A percentile compares a stretch with the other conserved stretches of the same genome.
These are phyloP conservation scores for Anguilla japonica DNA, from an alignment of 2,113 vertebrate species.

Conservation along the genomic window DNA sequence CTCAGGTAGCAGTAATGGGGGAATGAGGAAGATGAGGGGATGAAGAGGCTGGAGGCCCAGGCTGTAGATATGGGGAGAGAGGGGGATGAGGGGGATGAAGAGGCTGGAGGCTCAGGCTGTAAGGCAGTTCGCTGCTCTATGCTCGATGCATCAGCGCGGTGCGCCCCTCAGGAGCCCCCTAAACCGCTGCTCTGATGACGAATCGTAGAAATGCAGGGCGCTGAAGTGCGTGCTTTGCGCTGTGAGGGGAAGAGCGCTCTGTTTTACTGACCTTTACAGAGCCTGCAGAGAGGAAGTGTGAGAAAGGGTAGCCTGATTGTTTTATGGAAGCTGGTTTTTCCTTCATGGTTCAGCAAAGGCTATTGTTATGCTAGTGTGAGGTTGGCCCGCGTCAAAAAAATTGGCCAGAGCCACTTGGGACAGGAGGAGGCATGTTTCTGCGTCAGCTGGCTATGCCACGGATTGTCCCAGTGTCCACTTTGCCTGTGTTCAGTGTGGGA, in stretches of 20 bases:
- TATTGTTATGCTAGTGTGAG: background rate
- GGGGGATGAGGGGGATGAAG: no score
- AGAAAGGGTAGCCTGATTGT: background rate
- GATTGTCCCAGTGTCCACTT: background rate
- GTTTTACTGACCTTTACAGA: background rate
- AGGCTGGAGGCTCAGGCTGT: no score
- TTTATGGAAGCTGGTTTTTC: background rate
- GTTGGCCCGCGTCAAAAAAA: background rate
- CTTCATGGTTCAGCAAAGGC: constrained; percentile 3
- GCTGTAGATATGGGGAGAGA: no score
- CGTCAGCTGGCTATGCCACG: background rate
- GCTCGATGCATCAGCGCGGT: background rate
- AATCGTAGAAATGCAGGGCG: background rate
- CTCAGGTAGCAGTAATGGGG: no score
- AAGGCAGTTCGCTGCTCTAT: background rate
- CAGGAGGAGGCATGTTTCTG: background rate
- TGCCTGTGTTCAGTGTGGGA: background rate
- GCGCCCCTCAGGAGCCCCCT: background rate
- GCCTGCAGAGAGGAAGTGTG: background rate
- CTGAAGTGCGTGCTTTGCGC: background rate
- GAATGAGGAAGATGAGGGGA: no score
- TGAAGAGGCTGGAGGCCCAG: no score
- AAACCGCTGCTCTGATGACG: background rate
- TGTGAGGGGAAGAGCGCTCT: background rate
- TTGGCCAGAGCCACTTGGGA: no score